phyloP scores from a whole-genome alignment of 2,888 invertebrate genomes.

The Cheilosia pagana region DNA sequence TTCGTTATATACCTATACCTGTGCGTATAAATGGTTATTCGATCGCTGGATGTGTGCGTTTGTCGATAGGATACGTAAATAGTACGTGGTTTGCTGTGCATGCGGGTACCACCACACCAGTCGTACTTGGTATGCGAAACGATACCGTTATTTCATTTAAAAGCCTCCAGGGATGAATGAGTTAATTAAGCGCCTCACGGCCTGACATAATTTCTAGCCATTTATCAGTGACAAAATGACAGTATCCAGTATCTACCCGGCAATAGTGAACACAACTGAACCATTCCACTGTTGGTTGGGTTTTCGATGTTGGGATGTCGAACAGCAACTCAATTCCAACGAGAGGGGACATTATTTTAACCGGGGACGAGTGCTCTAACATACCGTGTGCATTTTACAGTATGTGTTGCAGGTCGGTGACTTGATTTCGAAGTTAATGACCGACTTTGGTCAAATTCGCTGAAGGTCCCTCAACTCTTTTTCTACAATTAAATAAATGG shows the following conservation, averaged over 20 bases:
- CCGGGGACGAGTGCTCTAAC: neutral
- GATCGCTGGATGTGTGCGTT: constrained; percentile 55
- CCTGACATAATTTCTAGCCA: constrained; percentile 82
- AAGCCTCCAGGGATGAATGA: constrained; percentile 78
- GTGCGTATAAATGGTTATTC: constrained; percentile 25
- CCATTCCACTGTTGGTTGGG: constrained; percentile 28
- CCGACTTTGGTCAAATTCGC: too few relatives aligned
- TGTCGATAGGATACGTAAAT: constrained; percentile 44
- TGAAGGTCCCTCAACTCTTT: too few relatives aligned
- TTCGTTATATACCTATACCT: constrained; percentile 28
- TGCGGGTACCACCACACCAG: constrained; percentile 42
- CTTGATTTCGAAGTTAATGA: too few relatives aligned
- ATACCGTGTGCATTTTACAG: neutral
- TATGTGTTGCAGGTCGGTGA: constrained; percentile 1
- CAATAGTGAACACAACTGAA: constrained; percentile 60
- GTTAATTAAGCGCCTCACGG: constrained; percentile 82
- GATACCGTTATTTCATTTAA: constrained; percentile 71
- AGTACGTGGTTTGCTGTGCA: constrained; percentile 59
- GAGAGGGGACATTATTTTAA: constrained; percentile 6
- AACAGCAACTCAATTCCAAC: neutral
- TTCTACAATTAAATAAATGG: too few relatives aligned
- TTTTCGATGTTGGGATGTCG: constrained; percentile 1
- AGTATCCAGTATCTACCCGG: constrained; percentile 77
- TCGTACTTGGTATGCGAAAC: constrained; percentile 68
- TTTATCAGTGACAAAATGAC: constrained; percentile 81